Evolutionary conservation across 1,140 invertebrate genomes (phyloP), one percentile per base, ranked within the genome.

Genomic region (Sminthurinus signatus): DNA sequence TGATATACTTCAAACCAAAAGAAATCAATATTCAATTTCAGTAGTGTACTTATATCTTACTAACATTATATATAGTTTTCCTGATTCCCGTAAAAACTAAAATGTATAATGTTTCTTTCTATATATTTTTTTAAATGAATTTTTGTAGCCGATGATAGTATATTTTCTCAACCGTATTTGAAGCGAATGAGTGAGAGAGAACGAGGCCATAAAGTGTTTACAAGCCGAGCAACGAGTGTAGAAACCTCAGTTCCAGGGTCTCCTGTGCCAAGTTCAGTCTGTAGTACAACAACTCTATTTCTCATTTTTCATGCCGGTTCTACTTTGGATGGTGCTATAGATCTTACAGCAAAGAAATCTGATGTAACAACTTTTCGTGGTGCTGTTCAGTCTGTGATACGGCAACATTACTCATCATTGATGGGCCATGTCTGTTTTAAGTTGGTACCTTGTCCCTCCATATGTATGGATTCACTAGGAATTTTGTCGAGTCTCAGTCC

Each of bases 321-420:
- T 66, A 64, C 64, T 23, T 67, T 80, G 81, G 92, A 95, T 79
- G 86, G 87, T 3, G 88, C 90, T 74, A 84, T 89, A 57, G 92
- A 95, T 74, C 82, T 88, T 73, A 86, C 86, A 32, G 87, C 91
- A 17, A 98, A 96, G 76, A 93, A 93, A 74, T 95, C 92, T 28
- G 96, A 99, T 80, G 86, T 97, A 2, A 92, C 89, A 51, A 98
- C 95, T 17, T 93, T 99, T 73, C 85, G 88, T 71, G 88, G 90
- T 55, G 93, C 93, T n/a, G 93, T 99, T 75, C 94, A 98, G 77
- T 87, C 86, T 46, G 91, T 99, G 2, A 91, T 97, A 83, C 83
- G 89, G 48, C 88, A 93, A 74, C 94, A 98, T 80, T 99, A 99
- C 81, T 89, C 93, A 10, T 86, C 86, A 51, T 83, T 97, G 73